Conservation (phyloP, 2,797 vertebrate genomes). For the Peromyscus nudipes region DNA sequence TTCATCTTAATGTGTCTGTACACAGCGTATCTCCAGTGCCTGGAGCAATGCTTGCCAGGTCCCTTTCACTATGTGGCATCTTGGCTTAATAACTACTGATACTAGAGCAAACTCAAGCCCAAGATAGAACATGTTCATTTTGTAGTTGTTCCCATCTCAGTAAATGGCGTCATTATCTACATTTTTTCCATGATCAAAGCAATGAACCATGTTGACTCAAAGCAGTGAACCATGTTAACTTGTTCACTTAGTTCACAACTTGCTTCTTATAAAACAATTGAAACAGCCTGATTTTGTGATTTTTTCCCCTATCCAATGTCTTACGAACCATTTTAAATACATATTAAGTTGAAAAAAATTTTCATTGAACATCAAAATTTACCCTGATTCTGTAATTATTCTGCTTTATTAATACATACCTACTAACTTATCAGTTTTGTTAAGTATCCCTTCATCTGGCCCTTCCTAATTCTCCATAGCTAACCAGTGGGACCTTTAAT, state of each 20-base stretch:
- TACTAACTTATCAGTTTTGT: neutral
- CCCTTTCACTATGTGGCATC: neutral
- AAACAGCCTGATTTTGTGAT: neutral
- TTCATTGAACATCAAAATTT: neutral
- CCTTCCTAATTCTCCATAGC: neutral
- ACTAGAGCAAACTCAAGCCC: neutral
- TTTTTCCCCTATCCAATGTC: neutral
- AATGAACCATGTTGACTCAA: neutral
- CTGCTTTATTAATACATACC: neutral
- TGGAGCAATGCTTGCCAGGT: neutral
- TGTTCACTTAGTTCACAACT: neutral
- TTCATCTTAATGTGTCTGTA: neutral
- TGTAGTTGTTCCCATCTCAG: neutral
- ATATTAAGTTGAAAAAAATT: neutral
- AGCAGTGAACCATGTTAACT: neutral
- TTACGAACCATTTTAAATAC: constrained; percentile 1
- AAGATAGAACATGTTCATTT: neutral
- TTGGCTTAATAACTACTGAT: neutral
- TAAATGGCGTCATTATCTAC: neutral
- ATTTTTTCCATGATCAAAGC: neutral
- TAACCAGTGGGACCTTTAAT: neutral
- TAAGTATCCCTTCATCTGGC: neutral
- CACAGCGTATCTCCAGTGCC: neutral
- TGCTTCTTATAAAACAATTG: neutral
- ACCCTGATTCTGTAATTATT: neutral